These are phyloP conservation scores for Itoplectis maculator DNA, from an alignment of 2,888 invertebrate genomes.

Conservation along the genomic window DNA sequence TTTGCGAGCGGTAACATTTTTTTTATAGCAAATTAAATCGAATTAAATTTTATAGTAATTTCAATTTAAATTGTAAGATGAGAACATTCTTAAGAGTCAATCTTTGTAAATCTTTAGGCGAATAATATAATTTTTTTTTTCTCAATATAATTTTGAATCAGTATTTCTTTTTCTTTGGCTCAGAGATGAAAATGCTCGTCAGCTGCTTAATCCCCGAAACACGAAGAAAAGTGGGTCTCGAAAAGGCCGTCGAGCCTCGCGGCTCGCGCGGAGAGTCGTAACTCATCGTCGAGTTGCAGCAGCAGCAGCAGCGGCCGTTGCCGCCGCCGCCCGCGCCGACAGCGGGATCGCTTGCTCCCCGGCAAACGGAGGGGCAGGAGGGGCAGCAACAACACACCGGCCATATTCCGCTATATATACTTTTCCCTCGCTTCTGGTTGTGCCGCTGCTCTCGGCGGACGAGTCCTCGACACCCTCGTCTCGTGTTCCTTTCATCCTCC, in stretches of 20 bases:
- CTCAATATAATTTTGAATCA: background rate
- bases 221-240: constrained; percentile 20
- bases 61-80: too few species aligned
- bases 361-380: too few species aligned
- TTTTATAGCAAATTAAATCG: too few species aligned
- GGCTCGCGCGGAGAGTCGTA: constrained; percentile 54
- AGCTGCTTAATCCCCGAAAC: constrained; percentile 22
- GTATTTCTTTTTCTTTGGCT: background rate
- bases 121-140: background rate
- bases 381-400: constrained; percentile 25
- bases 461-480: constrained; percentile 60
- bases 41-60: too few species aligned
- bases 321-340: constrained; percentile 47
- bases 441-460: constrained; percentile 31
- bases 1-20: too few species aligned
- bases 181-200: background rate
- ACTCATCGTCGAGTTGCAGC: constrained; percentile 57
- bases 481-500: constrained; percentile 56
- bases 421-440: constrained; percentile 52
- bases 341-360: constrained; percentile 46
- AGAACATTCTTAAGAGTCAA: too few species aligned
- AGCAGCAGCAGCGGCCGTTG: too few species aligned
- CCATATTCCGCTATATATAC: constrained; percentile 56
- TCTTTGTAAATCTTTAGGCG: too few species aligned
- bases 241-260: constrained; percentile 20